phyloP scores from a whole-genome alignment of 2,113 vertebrate species.

The Nesoenas mayeri region DNA sequence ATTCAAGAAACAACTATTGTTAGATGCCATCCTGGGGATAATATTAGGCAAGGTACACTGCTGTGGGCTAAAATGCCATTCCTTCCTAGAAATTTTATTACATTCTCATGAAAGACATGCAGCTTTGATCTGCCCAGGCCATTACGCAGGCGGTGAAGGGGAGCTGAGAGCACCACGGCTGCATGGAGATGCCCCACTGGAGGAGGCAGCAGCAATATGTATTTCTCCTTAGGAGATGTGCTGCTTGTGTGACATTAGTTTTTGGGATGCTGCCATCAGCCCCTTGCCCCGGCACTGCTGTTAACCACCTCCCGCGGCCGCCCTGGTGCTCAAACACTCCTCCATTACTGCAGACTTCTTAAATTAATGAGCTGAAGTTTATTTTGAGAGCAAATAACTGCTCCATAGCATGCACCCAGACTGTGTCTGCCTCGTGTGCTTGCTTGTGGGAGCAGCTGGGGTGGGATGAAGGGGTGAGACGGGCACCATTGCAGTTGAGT shows the following conservation, averaged over 20 bases:
- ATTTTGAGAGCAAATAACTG: rapidly evolving
- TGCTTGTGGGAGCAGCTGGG: not conserved
- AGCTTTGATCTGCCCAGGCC: not conserved
- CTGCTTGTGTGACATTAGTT: not conserved
- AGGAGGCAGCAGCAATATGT: not conserved
- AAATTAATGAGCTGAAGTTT: not conserved
- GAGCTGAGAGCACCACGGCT: not conserved
- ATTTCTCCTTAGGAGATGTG: not conserved
- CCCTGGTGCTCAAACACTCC: rapidly evolving
- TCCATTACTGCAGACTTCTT: not conserved
- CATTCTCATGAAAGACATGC: not conserved
- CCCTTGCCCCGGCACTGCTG: rapidly evolving
- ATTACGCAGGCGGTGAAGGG: not conserved
- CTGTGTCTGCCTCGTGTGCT: rapidly evolving
- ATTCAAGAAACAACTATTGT: conserved; percentile 18
- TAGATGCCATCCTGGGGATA: conserved; percentile 22
- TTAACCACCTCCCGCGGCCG: rapidly evolving
- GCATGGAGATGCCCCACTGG: not conserved
- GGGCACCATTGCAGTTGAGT: not conserved
- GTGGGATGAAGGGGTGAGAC: not conserved
- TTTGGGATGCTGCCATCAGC: not conserved
- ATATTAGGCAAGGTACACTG: not conserved
- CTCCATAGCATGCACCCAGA: rapidly evolving
- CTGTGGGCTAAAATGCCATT: not conserved
- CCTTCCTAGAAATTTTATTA: not conserved